Evolutionary conservation across 2,888 invertebrate species (phyloP), one percentile per base, ranked within the genome.

Genomic region (Seira musarum): DNA sequence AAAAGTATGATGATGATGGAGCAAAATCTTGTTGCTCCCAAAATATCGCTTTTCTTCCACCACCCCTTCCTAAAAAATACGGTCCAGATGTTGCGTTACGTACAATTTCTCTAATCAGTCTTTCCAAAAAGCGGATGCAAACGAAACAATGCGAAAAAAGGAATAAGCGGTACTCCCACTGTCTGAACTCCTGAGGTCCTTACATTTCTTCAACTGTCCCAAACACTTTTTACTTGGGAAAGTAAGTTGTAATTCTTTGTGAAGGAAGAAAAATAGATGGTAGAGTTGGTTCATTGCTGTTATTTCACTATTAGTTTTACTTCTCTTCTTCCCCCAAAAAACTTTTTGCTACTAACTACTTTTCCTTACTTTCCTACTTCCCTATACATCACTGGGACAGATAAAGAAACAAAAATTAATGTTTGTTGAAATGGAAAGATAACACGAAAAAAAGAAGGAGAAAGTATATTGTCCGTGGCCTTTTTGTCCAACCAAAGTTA

Each of bases 161-260:
- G n/a, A 66, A 73, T 30, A 73, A 73, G 66, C 21, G 57, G n/a
- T n/a, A n/a, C n/a, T n/a, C n/a, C n/a, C 46, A 19, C 65, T 76
- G 69, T 53, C 71, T 66, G 22, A 70, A 57, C 64, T 63, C 57
- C 25, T 30, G 65, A 22, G 19, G n/a, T 22, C 19, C 66, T 63
- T 25, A 25, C 35, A 17, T 21, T 21, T 40, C 40, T 63, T 75
- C 57, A 77, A 77, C 66, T 71, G 77, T 77, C 77, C 66, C 40
- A 66, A 65, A 65, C 71, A 71, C 66, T 77, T 77, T 70, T n/a
- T 21, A 35, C 17, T 64, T 49, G 25, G 21, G 46, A 19, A 35
- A 10, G 17, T 13, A 77, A 77, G 77, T 77, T 71, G 64, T 77
- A 70, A 77, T 71, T 77, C n/a, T 10, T 46, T 70, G 60, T 71